phyloP scores from a whole-genome alignment of 2,888 invertebrate species.

The Malthinus seriepunctatus region DNA sequence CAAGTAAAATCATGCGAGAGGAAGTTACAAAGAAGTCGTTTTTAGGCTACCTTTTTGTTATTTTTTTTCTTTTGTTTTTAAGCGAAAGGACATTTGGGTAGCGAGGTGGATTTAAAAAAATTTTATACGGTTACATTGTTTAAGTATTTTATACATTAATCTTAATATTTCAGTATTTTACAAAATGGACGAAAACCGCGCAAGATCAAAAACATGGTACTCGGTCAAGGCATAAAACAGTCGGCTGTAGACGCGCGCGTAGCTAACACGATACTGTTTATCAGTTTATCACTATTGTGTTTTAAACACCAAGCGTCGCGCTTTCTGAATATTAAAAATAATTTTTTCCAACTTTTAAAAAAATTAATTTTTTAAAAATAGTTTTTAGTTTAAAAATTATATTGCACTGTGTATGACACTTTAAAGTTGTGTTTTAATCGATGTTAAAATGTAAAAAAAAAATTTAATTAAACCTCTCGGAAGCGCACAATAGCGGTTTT shows the following conservation, averaged over 20 bases:
- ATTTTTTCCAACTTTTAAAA: neutral
- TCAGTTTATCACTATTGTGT: slow-evolving; percentile 14
- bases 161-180: slow-evolving; percentile 27
- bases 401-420: neutral
- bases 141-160: slow-evolving; percentile 19
- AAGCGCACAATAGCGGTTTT: slow-evolving; percentile 8
- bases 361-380: neutral
- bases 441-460: no score
- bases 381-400: neutral
- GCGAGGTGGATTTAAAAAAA: neutral
- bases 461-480: slow-evolving; percentile 14
- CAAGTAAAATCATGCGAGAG: no score
- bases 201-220: slow-evolving; percentile 28
- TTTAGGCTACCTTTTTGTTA: no score
- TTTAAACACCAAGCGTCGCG: slow-evolving; percentile 13
- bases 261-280: slow-evolving; percentile 19
- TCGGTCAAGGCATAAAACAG: slow-evolving; percentile 25
- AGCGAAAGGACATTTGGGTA: neutral
- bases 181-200: slow-evolving; percentile 30
- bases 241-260: slow-evolving; percentile 28
- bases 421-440: neutral
- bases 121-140: slow-evolving; percentile 1
- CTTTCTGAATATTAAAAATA: slow-evolving; percentile 5
- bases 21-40: no score
- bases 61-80: neutral